These are phyloP conservation scores for Chaetura pelagica DNA, from an alignment of 2,113 vertebrate genomes.

Conservation along the genomic window DNA sequence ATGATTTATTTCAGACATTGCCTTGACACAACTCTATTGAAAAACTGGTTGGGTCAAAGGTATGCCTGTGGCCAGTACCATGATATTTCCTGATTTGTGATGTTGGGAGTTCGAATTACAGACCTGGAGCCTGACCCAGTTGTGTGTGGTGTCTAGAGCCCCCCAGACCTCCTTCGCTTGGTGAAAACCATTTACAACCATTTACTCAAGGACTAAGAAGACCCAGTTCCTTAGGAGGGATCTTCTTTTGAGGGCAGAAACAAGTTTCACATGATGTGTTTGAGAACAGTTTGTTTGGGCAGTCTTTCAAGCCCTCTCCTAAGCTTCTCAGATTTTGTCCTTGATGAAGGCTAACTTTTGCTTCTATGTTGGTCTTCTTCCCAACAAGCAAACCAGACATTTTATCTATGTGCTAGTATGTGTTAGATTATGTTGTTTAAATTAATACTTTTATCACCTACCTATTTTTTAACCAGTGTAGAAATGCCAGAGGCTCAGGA, in stretches of 20 bases:
- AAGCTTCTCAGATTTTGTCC: neutral
- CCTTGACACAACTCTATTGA: neutral
- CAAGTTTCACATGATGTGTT: neutral
- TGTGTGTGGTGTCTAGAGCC: neutral
- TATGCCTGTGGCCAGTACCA: neutral
- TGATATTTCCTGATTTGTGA: neutral
- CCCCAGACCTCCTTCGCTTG: neutral
- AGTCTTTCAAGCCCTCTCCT: neutral
- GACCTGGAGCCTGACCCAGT: neutral
- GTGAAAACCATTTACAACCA: neutral
- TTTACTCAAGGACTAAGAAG: neutral
- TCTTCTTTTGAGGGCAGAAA: neutral
- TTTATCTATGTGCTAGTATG: neutral
- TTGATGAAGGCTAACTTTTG: neutral
- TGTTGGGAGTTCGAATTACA: neutral
- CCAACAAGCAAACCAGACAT: conserved; percentile 21
- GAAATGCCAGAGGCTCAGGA: conserved; percentile 55
- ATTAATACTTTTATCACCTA: conserved; percentile 40
- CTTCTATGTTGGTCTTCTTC: neutral
- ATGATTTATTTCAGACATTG: neutral
- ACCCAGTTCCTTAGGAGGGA: neutral
- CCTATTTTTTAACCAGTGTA: conserved; percentile 13
- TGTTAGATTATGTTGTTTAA: conserved; percentile 43
- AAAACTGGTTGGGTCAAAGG: neutral
- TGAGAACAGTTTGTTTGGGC: neutral